Evolutionary conservation across 2,113 vertebrate species (phyloP), one percentile per base, ranked within the genome.

Genomic region (Antechinus flavipes): DNA sequence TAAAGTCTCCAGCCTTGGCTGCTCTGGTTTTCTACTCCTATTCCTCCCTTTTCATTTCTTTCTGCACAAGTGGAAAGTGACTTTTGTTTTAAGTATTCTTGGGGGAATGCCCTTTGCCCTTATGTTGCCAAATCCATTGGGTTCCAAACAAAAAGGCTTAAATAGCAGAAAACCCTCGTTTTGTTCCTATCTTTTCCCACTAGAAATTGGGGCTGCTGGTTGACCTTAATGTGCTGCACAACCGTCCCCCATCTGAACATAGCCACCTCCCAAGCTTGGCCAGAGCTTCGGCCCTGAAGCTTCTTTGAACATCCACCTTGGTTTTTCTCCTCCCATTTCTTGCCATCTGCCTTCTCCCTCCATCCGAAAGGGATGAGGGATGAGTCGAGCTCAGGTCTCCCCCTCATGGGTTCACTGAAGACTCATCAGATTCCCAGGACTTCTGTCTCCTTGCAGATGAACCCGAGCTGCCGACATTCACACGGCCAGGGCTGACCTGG

Each of bases 1-100:
- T 0, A 12, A 7, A 7, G 46, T 53, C 7, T 6, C 58, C n/a
- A 8, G 56, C 84, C 53, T 58, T 0, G 5, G 26, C 24, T 0
- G 0, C 2, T 11, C 23, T 0, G 0, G 10, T 3, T 2, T n/a
- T 54, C 46, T 12, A 11, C 6, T 6, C 23, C 46, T 22, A n/a
- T n/a, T 42, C 84, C 47, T 10, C 55, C 47, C 92, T 94, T 76
- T 47, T 55, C 58, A 2, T 30, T 47, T 50, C n/a, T 16, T 2
- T 93, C 52, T 22, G 2, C 23, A n/a, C 2, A 42, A 42, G 19
- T 84, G n/a, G 12, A 8, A 84, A 84, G 42, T 42, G 7, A n/a
- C 19, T 84, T 84, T n/a, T 76, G 68, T n/a, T 16, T 76, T 42
- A 42, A 84, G 68, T 8, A 8, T 84, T 42, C 19, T 84, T 42